Evolutionary conservation across 2,797 vertebrate species (phyloP), one percentile per base, ranked within the genome.

Genomic region (Danio kyathit): DNA sequence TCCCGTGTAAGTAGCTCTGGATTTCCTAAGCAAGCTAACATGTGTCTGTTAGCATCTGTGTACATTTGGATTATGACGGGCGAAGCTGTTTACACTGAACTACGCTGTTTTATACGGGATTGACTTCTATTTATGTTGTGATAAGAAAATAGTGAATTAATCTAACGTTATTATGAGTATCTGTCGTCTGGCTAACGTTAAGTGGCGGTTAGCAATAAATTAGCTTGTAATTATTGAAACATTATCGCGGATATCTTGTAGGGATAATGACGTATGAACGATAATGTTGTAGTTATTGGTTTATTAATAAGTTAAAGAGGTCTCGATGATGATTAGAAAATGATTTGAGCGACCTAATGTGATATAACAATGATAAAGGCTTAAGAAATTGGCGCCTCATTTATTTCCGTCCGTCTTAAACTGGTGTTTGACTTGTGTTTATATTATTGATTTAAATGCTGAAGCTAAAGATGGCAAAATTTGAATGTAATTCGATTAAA

Each of bases 1-100:
- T 93, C 91, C 93, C 92, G 95, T 94, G 97, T 98, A 93, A 97
- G 97, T 97, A 94, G 11, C 21, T 69, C 76, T 69, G 19, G 38
- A 14, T 11, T 64, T 43, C 12, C 49, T 41, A 29, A 29, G n/a
- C n/a, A 29, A 29, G 75, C 74, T 61, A 69, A 64, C 60, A 21
- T 63, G 70, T 82, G 10, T 65, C 14, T 17, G 51, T 5, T 44
- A 54, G 9, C 41, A 16, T 70, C 38, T 14, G 63, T 51, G 13
- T 21, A 7, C n/a, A 1, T 64, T 43, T 43, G 41, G 48, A 5
- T 38, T 13, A 21, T 13, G 52, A 17, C 10, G 4, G 17, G n/a
- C 44, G 64, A 38, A 49, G 5, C 46, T 44, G 3, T 60, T 48
- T 38, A 38, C 29, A 29, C 3, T 3, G 29, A n/a, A n/a, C 3